Conservation (phyloP, 1,140 invertebrate species). For the Zaprionus kolodkinae region DNA sequence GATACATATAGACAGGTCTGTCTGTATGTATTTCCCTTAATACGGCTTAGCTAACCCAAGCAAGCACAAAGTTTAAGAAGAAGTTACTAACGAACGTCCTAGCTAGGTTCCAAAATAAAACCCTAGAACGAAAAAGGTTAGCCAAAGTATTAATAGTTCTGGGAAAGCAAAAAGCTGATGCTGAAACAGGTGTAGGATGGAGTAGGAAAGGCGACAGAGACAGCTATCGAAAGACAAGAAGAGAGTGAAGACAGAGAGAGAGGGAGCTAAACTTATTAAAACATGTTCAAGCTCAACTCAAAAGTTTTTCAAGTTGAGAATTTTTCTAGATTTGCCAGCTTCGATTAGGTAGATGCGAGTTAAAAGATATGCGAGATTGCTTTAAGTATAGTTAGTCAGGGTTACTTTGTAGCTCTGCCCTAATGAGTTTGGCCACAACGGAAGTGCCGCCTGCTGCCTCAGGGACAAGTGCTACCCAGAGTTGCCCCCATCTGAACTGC, state of each 20-base stretch:
- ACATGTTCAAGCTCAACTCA: background rate
- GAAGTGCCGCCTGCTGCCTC: background rate
- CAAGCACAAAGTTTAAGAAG: background rate
- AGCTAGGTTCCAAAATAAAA: background rate
- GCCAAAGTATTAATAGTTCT: slow-evolving; percentile 1
- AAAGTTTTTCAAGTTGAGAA: background rate
- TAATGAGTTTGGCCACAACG: background rate
- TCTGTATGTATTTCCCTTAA: slow-evolving; percentile 19
- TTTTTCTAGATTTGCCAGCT: background rate
- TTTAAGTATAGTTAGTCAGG: background rate
- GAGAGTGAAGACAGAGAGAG: background rate
- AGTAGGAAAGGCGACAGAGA: background rate
- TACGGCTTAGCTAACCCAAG: background rate
- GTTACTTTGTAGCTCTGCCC: background rate
- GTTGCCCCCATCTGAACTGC: background rate
- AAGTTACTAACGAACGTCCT: background rate
- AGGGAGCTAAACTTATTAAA: slow-evolving; percentile 1
- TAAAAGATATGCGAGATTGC: slow-evolving; percentile 11
- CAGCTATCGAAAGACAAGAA: too few relatives aligned
- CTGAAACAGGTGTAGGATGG: background rate
- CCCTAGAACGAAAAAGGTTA: background rate
- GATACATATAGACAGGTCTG: slow-evolving; percentile 6
- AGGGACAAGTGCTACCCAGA: background rate
- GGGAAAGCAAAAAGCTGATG: background rate
- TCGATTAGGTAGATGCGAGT: background rate